Evolutionary conservation across 2,113 vertebrate genomes (phyloP).

Genomic region (Hyperoodon ampullatus): DNA sequence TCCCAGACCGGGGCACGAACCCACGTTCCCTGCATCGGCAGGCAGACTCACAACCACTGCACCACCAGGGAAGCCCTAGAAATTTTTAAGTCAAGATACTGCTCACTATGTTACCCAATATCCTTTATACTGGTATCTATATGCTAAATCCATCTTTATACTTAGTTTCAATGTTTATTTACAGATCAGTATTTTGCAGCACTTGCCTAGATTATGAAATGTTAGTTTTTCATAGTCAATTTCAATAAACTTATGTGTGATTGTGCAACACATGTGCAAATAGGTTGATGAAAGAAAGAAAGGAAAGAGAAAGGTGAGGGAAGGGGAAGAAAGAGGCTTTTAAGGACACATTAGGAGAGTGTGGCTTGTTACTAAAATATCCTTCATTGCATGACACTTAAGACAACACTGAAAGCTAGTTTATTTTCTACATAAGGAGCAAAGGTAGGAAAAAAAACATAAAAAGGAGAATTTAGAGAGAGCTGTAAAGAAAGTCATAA

Average conservation of each 20-base stretch:
- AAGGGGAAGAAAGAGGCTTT: neutral
- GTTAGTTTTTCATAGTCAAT: neutral
- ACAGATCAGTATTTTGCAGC: neutral
- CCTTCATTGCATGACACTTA: neutral
- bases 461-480: neutral
- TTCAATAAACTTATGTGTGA: neutral
- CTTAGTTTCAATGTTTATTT: neutral
- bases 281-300: neutral
- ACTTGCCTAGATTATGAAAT: neutral
- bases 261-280: neutral
- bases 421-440: slow-evolving; percentile 30
- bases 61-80: too few species aligned
- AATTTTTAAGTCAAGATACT: neutral
- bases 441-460: neutral
- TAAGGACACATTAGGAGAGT: neutral
- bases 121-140: neutral
- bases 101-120: neutral
- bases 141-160: neutral
- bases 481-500: neutral
- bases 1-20: too few species aligned
- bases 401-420: neutral
- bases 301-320: neutral
- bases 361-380: neutral
- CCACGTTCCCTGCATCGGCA: too few species aligned
- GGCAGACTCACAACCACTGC: too few species aligned